phyloP scores from a whole-genome alignment of 1,140 invertebrate species.

The Heliothis virescens region DNA sequence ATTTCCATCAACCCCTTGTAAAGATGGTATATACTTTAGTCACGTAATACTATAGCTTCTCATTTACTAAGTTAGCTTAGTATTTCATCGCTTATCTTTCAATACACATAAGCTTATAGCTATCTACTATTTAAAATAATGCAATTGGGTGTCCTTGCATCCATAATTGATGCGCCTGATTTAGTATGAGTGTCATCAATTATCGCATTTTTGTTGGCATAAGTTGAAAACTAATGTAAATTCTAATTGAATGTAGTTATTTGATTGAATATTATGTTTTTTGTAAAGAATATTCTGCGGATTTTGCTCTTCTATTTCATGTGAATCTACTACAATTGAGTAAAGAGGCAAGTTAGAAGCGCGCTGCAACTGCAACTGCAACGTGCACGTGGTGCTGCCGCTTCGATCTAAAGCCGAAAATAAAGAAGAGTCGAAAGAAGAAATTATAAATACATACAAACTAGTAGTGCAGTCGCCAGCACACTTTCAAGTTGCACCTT shows the following conservation, averaged over 20 bases:
- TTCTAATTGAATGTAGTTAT: neutral
- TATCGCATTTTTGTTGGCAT: neutral
- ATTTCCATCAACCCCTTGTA: too few relatives aligned
- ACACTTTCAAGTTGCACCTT: too few relatives aligned
- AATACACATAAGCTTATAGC: neutral
- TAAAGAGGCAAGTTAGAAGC: too few relatives aligned
- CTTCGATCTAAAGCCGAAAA: too few relatives aligned
- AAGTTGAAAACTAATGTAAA: conserved; percentile 2
- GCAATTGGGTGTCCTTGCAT: conserved; percentile 41
- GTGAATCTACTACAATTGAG: too few relatives aligned
- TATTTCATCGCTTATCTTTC: conserved; percentile 7
- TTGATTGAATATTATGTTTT: neutral
- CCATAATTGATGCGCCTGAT: conserved; percentile 26
- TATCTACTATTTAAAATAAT: conserved; percentile 27
- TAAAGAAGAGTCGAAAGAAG: too few relatives aligned
- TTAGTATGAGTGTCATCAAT: conserved; percentile 18
- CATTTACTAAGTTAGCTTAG: too few relatives aligned
- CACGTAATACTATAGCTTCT: too few relatives aligned
- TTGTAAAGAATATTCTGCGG: neutral
- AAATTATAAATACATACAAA: too few relatives aligned
- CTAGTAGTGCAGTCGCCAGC: too few relatives aligned
- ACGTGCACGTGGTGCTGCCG: too few relatives aligned
- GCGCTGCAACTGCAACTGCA: too few relatives aligned
- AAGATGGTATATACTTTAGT: neutral
- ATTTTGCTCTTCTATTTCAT: neutral